phyloP scores from a whole-genome alignment of 2,888 invertebrate species.

The Sarcophaga variegata region DNA sequence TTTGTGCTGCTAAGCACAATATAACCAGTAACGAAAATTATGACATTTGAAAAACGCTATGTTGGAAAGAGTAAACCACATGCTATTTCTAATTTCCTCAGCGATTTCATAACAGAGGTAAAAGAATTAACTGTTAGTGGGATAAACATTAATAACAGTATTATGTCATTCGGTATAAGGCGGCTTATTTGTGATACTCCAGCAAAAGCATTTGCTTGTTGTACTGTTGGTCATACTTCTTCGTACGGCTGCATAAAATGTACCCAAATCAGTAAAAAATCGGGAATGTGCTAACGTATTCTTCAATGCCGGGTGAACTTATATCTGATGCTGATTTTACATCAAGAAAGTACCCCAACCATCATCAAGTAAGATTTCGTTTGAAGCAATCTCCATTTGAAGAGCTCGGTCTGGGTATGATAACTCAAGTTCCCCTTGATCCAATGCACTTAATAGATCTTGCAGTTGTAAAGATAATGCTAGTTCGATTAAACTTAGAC shows the following conservation, averaged over 20 bases:
- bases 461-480: conserved; percentile 40
- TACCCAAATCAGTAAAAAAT: conserved; percentile 11
- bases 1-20: too few species aligned
- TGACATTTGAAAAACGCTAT: not conserved
- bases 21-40: too few species aligned
- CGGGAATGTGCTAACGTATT: conserved; percentile 16
- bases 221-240: conserved; percentile 12
- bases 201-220: conserved; percentile 31
- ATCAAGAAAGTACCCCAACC: conserved; percentile 31
- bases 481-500: not conserved
- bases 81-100: not conserved
- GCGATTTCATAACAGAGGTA: conserved; percentile 28
- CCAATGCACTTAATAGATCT: conserved; percentile 40
- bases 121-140: conserved; percentile 8
- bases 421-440: conserved; percentile 45
- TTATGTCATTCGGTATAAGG: not conserved
- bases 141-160: conserved; percentile 21
- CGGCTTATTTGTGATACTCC: conserved; percentile 33
- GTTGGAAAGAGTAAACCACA: conserved; percentile 42
- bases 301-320: not conserved
- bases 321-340: too few species aligned
- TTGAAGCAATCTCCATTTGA: conserved; percentile 9
- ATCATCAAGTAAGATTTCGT: conserved; percentile 28
- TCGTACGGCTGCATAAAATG: conserved; percentile 37
- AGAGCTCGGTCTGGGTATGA: conserved; percentile 24